A percentile compares a stretch with the other conserved stretches of the same genome.
Conservation (phyloP, 2,797 vertebrate species). For the Silurus aristotelis region DNA sequence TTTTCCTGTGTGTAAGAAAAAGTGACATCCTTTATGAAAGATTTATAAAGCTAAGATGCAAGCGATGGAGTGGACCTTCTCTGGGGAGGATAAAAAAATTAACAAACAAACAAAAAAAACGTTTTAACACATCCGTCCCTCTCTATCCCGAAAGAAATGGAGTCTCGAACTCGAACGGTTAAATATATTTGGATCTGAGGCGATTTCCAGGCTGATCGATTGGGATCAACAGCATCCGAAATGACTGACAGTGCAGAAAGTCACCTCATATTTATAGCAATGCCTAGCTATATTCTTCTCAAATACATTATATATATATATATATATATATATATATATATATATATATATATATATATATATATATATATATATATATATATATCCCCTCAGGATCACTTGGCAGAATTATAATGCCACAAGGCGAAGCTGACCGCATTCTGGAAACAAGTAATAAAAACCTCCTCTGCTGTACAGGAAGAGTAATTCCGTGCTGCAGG, state of each 20-base stretch:
- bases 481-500: conserved; percentile 34
- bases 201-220: conserved; percentile 23
- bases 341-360: too few species aligned
- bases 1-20: conserved; percentile 81
- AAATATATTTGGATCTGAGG: background rate
- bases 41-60: conserved; percentile 84
- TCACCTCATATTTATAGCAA: conserved; percentile 26
- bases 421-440: conserved; percentile 19
- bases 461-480: background rate
- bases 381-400: background rate
- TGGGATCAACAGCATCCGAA: conserved; percentile 16
- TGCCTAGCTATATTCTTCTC: conserved; percentile 12
- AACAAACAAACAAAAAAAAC: background rate
- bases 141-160: background rate
- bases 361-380: too few species aligned
- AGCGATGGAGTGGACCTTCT: conserved; percentile 78
- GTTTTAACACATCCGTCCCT: background rate
- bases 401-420: conserved; percentile 27
- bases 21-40: conserved; percentile 84
- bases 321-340: too few species aligned
- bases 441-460: conserved; percentile 28
- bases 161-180: background rate
- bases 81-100: conserved; percentile 60
- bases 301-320: background rate
- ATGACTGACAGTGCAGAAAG: conserved; percentile 26